These are phyloP conservation scores for Champsocephalus gunnari DNA, from an alignment of 2,797 vertebrate genomes.

Conservation along the genomic window DNA sequence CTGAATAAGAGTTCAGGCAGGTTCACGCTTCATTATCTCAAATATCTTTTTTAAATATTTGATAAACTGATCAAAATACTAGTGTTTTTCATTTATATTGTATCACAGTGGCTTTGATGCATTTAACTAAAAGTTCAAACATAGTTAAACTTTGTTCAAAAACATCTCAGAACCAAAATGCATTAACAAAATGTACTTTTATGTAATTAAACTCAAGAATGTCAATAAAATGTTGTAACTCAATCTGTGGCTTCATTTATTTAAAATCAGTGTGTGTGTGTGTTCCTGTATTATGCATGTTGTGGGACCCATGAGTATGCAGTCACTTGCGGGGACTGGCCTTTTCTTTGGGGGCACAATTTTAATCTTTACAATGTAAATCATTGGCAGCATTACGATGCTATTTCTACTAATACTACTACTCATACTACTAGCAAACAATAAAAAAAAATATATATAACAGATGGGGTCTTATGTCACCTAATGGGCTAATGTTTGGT, in stretches of 20 bases:
- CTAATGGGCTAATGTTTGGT: too few species aligned
- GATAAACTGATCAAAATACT: neutral
- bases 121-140: slow-evolving; percentile 36
- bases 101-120: slow-evolving; percentile 7
- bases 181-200: slow-evolving; percentile 58
- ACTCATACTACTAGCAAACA: too few species aligned
- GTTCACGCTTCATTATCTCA: slow-evolving; percentile 15
- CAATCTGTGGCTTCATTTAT: slow-evolving; percentile 1
- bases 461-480: too few species aligned
- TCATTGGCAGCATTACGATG: neutral
- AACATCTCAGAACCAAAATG: slow-evolving; percentile 56
- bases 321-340: neutral
- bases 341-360: too few species aligned
- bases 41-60: slow-evolving; percentile 1
- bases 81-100: slow-evolving; percentile 12
- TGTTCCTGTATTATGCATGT: neutral
- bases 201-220: slow-evolving; percentile 66
- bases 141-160: slow-evolving; percentile 13
- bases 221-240: slow-evolving; percentile 70
- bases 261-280: neutral
- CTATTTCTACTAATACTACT: too few species aligned
- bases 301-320: too few species aligned
- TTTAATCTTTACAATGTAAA: neutral
- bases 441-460: too few species aligned
- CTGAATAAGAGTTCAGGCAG: neutral